Base-by-base conservation (phyloP, 2,888 invertebrate species). In the Sabatieria punctata region DNA sequence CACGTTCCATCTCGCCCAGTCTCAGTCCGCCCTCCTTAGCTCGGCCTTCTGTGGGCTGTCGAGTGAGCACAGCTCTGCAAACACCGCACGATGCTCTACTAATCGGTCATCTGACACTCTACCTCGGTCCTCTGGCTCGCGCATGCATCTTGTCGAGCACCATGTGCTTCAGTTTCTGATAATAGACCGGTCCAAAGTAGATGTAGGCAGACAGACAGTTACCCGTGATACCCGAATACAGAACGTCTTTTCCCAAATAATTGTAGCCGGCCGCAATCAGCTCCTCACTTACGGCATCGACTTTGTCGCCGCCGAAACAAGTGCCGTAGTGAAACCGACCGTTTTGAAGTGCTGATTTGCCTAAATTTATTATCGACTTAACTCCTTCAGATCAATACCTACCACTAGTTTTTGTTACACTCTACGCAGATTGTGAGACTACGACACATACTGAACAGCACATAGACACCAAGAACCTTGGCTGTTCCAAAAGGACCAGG, bases 141-240 rank as follows among this genome's bases (percentile, higher is more conserved):
- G 91, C 95, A 67, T 97, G 97, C 80, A 99, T 95, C 70, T 99
- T 99, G 67, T 99, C 97, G 66, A 91, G 79, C 1, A 99, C 97
- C 97, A 99, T 99, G 67, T 99, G 97, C 70, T 99, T 99, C 53
- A 99, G 70, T 66, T 93, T 93, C 67, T 99, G 64, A 50, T 64
- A 64, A 50, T 63, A 65, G 51, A 83, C 82, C 8, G 93, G 91
- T 13, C 95, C 95, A 19, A 89, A 88, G 72, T 86, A 97, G 61
- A 99, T 89, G 65, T 97, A 97, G 0, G 88, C 91, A 63, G 82
- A 79, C n/a, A 95, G 69, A 0, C 85, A 83, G 68, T 91, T 15
- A 11, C 30, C 30, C 8, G 30, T 30, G 15, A 30, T 15, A 8
- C 30, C 30, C 15, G 30, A 30, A 8, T 8, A 11, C 30, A 30